Evolutionary conservation across 2,888 invertebrate genomes (phyloP), one percentile per base, ranked within the genome.

Genomic region (Acrocera orbiculus): DNA sequence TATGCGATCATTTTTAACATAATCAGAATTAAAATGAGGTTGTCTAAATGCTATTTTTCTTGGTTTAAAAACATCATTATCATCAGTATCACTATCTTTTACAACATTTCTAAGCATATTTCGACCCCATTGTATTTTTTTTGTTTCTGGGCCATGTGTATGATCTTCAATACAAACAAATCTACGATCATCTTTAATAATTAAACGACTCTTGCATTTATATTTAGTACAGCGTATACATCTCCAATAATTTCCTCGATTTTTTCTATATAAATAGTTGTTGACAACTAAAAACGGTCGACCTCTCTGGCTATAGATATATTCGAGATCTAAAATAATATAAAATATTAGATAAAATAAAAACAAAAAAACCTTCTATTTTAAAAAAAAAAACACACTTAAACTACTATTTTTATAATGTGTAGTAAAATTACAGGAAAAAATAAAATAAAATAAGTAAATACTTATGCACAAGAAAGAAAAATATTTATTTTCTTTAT

Each of bases 211-310:
- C 35, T 42, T 47, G 36, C 53, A 54, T 37, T 47, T 47, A 30
- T 45, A 42, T 41, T 50, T 50, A 7, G 48, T 47, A 33, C 49
- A 48, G 10, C 50, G 46, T 27, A 51, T 43, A 22, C 54, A 54
- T 28, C 52, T 43, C 53, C 53, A 54, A 37, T 54, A 52, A 38
- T 46, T 48, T 15, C 44, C 46, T 8, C 52, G 48, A 44, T 52
- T 52, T 32, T 47, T 48, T 5, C 53, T 49, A 45, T 47, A 54
- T 15, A 54, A 42, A 44, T 47, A 54, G 35, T 49, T 46, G 27
- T 50, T 40, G 16, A 50, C 40, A 15, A 54, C 47, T 3, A 54
- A 43, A 16, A 53, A 40, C 10, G 52, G 53, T 16, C 44, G 46
- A 10, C 52, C 52, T 5, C 52, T 46, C 40, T 51, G 51, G 37